Evolutionary conservation across 2,888 invertebrate species (phyloP).

Genomic region (Oscheius sp.): DNA sequence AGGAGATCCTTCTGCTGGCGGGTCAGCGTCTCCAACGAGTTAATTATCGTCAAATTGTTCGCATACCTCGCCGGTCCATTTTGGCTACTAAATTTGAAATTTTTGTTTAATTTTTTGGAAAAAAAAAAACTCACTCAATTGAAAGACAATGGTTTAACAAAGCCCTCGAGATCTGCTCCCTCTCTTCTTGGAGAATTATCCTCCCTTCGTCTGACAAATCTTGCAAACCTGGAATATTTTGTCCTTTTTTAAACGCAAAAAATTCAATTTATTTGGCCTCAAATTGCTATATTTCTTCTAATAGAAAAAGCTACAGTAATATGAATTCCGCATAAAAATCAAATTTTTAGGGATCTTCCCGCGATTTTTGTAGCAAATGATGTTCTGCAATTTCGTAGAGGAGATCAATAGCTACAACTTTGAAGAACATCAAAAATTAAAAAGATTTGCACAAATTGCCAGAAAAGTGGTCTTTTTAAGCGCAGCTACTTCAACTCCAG

Average conservation of each 20-base stretch:
- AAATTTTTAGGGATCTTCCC: too few relatives aligned
- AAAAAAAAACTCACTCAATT: not conserved
- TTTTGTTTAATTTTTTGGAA: not conserved
- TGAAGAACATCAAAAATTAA: too few relatives aligned
- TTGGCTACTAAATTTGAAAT: slow-evolving; percentile 33
- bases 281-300: too few relatives aligned
- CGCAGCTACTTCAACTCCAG: too few relatives aligned
- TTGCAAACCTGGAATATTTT: not conserved
- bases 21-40: slow-evolving; percentile 32
- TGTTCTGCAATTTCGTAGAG: too few relatives aligned
- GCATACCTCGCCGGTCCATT: slow-evolving; percentile 41
- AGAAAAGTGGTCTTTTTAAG: too few relatives aligned
- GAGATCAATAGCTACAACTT: too few relatives aligned
- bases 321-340: too few relatives aligned
- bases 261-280: not conserved
- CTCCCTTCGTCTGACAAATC: not conserved
- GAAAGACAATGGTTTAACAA: slow-evolving; percentile 1
- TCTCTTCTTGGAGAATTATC: not conserved
- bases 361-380: too few relatives aligned
- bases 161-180: not conserved
- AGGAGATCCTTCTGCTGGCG: slow-evolving; percentile 41
- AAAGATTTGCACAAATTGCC: too few relatives aligned
- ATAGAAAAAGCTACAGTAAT: too few relatives aligned
- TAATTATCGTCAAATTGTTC: slow-evolving; percentile 33
- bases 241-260: not conserved